Evolutionary conservation across 37 sponge, comb jelly and placozoan genomes (phyloP), one percentile per base, ranked within the genome.

Genomic region (Mnemiopsis leidyi): DNA sequence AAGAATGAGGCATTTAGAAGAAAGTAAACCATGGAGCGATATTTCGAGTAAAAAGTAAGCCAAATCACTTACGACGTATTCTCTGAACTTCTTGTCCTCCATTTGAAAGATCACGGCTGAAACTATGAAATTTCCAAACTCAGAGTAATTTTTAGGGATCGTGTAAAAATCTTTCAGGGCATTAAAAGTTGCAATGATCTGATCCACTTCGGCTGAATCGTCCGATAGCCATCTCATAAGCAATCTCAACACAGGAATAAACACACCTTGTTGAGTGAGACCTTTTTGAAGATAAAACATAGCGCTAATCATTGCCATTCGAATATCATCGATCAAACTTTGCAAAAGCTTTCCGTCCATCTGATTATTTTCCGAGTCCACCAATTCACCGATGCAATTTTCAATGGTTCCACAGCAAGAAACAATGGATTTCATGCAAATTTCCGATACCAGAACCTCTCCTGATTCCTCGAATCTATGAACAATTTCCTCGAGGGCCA

Each of bases 241-340:
- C 32, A 26, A 77, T 5, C 79, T 28, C 35, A 77, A 32, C 1
- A 32, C 79, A 16, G 79, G 79, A 21, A 77, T 36, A 77, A 77
- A 77, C 18, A 32, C 36, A 0, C 9, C 36, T 32, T 77, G 79
- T 5, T 34, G 36, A 18, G 30, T 21, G 35, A 77, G 79, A 5
- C 32, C 79, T 20, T 77, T 77, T 36, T 77, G 79, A 0, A 77
- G 33, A 36, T 77, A 77, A 32, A 77, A 77, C 79, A 77, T 77
- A 36, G 36, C 36, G 35, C 79, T 77, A 5, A 36, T 77, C 79
- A 77, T 77, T 0, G 79, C 79, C 79, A 77, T 77, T 32, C 79
- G 26, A 36, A 77, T 77, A 32, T 77, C 79, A 32, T 77, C 79
- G 16, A 77, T 77, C 1, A 77, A 20, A 2, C 32, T 32, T 1